Conservation (phyloP, 2,113 vertebrate species). For the Chaetodon auriga region DNA sequence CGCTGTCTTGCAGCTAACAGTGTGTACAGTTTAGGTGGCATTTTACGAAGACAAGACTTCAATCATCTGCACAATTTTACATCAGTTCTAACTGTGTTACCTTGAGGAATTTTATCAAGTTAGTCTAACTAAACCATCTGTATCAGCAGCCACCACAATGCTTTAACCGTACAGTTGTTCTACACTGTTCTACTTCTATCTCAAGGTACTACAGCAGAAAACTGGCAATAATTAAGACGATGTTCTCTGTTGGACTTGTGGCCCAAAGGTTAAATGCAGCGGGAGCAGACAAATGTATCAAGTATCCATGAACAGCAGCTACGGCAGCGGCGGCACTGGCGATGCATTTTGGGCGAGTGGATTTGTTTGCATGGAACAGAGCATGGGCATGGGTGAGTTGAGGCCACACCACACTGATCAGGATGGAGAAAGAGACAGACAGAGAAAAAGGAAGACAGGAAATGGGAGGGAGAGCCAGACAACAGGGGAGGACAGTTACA, state of each 20-base stretch:
- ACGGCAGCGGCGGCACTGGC: conserved; percentile 57
- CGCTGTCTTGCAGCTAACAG: background rate
- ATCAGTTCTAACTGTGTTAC: background rate
- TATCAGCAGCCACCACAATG: background rate
- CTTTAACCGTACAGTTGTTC: background rate
- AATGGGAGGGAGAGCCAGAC: conserved; percentile 55
- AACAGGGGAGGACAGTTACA: conserved; percentile 89
- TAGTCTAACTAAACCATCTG: background rate
- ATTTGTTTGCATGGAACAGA: conserved; percentile 90
- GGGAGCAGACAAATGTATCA: conserved; percentile 38
- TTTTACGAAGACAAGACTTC: background rate
- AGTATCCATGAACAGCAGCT: conserved; percentile 40
- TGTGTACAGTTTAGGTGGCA: background rate
- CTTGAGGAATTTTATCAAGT: background rate
- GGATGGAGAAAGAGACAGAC: conserved; percentile 75
- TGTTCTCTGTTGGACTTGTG: background rate
- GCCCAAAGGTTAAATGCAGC: conserved; percentile 38
- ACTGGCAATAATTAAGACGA: background rate
- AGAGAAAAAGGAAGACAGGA: conserved; percentile 50
- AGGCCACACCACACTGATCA: conserved; percentile 93
- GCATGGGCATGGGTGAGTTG: conserved; percentile 90
- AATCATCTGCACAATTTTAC: background rate
- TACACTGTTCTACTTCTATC: background rate
- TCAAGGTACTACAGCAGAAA: background rate
- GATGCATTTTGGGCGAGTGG: conserved; percentile 87